These are phyloP conservation scores for Novumbra hubbsi DNA, from an alignment of 2,797 vertebrate genomes.

Conservation along the genomic window DNA sequence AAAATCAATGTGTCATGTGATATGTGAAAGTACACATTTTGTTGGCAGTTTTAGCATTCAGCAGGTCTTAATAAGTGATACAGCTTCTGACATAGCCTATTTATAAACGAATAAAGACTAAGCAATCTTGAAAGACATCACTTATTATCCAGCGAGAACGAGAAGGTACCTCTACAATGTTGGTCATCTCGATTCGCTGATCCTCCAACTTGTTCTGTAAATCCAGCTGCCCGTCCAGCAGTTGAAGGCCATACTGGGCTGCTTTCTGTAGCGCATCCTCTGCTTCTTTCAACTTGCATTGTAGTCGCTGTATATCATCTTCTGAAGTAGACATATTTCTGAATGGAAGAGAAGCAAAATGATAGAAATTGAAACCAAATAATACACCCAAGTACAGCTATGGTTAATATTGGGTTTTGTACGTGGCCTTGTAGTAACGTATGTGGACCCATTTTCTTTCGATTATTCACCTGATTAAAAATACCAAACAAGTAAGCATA, in stretches of 20 bases:
- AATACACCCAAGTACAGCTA: background rate
- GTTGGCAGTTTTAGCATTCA: background rate
- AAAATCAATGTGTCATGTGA: background rate
- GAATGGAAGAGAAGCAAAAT: background rate
- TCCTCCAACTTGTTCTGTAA: constrained; percentile 86
- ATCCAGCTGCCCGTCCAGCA: constrained; percentile 86
- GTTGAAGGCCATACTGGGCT: constrained; percentile 86
- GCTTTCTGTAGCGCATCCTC: constrained; percentile 84
- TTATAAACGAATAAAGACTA: background rate
- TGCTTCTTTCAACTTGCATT: constrained; percentile 74
- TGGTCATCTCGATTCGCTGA: constrained; percentile 82
- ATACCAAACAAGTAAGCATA: too few species aligned
- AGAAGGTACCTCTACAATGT: constrained; percentile 78
- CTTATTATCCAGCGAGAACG: background rate
- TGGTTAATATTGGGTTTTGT: background rate
- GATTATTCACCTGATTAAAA: too few species aligned
- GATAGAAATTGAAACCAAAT: background rate
- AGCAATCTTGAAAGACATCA: background rate
- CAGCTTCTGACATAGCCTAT: background rate
- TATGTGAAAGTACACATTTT: background rate
- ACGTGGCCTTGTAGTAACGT: background rate
- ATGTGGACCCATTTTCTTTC: too few species aligned
- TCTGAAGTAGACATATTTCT: constrained; percentile 35
- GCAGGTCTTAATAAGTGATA: background rate
- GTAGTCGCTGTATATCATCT: constrained; percentile 57